Evolutionary conservation across 2,888 invertebrate species (phyloP), one percentile per base, ranked within the genome.

Genomic region (Bombyx huttoni): DNA sequence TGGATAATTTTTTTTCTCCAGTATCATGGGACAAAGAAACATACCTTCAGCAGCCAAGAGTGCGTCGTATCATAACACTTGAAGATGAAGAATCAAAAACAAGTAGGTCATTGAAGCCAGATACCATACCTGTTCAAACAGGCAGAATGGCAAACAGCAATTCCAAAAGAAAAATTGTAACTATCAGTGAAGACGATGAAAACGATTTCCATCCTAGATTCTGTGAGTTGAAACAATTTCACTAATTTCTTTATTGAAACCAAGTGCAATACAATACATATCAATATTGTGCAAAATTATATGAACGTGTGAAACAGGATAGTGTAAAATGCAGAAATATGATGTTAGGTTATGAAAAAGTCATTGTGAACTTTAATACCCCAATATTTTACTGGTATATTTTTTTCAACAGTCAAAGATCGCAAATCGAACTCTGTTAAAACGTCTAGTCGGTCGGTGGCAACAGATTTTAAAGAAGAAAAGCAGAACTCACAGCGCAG

Each of bases 161-260:
- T 34, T 66, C 70, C 24, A 77, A 72, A 59, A 71, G 85, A 55
- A 85, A 84, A 70, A 75, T 85, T 56, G 75, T 81, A 34, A 80
- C 78, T 24, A 86, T 87, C 52, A 62, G 68, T 54, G 84, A 85
- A 68, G 77, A 80, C 62, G 76, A 78, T 56, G 77, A 80, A 63
- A 63, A 63, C 56, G 68, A 67, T 58, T 60, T 69, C 6, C 73
- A 72, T 56, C 74, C 75, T 33, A 79, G 68, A 65, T 70, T 73
- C 57, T 64, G 84, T 85, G 63, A 64, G 81, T 78, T 64, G 54
- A 10, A 34, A 49, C 53, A 14, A 33, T 48, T 13, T 33, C 35
- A 14, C n/a, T 8, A 14, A 40, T 47, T 50, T 47, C 46, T 0
- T 52, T 47, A 13, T 13, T 13, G 10, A 14, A 46, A 46, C 10